Conservation (phyloP, 2,113 vertebrate genomes). For the Turnix velox region DNA sequence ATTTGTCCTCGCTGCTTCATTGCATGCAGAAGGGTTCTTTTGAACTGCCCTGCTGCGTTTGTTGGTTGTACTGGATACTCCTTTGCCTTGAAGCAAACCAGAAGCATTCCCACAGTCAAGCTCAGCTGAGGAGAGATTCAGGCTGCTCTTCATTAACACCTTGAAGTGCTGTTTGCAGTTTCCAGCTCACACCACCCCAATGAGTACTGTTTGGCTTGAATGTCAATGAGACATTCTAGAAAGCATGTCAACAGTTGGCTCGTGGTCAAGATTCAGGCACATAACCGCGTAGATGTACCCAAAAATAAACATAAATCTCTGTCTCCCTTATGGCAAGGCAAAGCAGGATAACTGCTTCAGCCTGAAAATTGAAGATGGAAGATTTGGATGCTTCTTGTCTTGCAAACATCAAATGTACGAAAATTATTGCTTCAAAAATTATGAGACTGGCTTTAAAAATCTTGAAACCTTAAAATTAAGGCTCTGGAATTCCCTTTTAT, state of each 20-base stretch:
- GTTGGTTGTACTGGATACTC: no score
- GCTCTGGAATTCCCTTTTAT: background rate
- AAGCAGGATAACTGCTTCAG: background rate
- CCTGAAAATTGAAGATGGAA: background rate
- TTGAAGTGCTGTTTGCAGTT: background rate
- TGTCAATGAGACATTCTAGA: background rate
- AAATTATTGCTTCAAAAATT: background rate
- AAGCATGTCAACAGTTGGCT: background rate
- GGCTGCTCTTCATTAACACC: constrained; percentile 8
- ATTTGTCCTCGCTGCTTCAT: background rate
- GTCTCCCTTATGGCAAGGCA: background rate
- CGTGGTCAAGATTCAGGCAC: background rate
- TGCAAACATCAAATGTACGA: background rate
- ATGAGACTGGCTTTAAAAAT: background rate
- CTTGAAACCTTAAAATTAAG: background rate
- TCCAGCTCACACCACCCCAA: background rate
- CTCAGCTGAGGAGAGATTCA: background rate
- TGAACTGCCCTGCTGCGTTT: background rate
- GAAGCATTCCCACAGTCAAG: background rate
- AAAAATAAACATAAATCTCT: background rate
- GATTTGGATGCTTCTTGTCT: background rate
- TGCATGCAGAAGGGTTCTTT: rapidly evolving
- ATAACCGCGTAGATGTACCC: background rate
- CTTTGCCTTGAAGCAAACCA: background rate
- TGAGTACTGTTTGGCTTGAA: background rate